phyloP scores from a whole-genome alignment of 2,113 vertebrate species.

The Dolichallabes microphthalmus region DNA sequence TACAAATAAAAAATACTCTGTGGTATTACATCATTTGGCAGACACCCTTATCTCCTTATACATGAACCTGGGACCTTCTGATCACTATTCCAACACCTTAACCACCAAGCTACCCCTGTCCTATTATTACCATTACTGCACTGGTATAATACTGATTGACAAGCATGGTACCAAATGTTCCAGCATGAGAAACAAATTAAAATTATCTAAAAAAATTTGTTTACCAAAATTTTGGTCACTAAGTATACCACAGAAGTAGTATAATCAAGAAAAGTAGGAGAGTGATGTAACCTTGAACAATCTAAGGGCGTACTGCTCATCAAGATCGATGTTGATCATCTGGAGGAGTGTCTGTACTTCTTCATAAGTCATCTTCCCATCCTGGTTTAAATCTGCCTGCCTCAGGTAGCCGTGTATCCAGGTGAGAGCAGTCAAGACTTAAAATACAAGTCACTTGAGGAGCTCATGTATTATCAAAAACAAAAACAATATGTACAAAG shows the following conservation, averaged over 20 bases:
- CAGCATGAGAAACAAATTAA: neutral
- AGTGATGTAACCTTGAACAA: slow-evolving; percentile 84
- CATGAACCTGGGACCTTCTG: no score
- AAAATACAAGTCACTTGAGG: neutral
- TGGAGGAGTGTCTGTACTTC: slow-evolving; percentile 88
- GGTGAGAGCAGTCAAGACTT: slow-evolving; percentile 66
- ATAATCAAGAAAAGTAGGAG: neutral
- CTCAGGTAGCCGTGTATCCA: slow-evolving; percentile 90
- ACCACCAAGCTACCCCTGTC: no score
- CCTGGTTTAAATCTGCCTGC: slow-evolving; percentile 84
- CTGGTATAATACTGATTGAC: neutral
- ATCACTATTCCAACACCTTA: no score
- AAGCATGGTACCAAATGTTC: no score
- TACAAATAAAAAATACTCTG: no score
- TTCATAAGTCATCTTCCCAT: slow-evolving; percentile 92
- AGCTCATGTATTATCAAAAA: neutral
- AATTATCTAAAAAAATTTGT: no score
- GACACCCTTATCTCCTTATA: no score
- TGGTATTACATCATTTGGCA: no score
- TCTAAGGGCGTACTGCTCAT: slow-evolving; percentile 81
- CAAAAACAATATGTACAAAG: neutral
- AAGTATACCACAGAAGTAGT: neutral
- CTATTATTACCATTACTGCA: neutral
- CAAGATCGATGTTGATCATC: slow-evolving; percentile 93
- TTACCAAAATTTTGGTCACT: no score